These are phyloP conservation scores for Cyanistes caeruleus DNA, from an alignment of 2,113 vertebrate species.

Conservation along the genomic window DNA sequence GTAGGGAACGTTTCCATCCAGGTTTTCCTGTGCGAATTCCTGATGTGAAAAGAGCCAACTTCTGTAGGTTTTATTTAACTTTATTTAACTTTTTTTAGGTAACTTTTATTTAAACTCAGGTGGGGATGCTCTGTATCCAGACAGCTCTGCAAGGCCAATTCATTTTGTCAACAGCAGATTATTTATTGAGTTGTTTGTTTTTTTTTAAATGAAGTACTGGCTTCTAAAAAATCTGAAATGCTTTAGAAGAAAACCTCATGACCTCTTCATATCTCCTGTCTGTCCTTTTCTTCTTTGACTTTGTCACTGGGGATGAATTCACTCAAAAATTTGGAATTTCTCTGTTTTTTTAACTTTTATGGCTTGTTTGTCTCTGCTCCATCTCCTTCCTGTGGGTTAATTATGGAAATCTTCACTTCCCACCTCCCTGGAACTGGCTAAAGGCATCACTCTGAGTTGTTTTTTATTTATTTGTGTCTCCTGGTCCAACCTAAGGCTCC, in stretches of 20 bases:
- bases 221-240: neutral
- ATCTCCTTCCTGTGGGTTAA: neutral
- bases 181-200: neutral
- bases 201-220: neutral
- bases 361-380: neutral
- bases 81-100: too few species aligned
- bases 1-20: rapidly evolving
- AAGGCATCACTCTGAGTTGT: neutral
- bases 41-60: neutral
- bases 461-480: neutral
- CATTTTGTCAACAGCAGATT: neutral
- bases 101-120: neutral
- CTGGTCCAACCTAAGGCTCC: neutral
- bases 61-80: neutral
- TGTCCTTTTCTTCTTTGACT: neutral
- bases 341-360: neutral
- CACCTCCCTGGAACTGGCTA: neutral
- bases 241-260: neutral
- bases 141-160: neutral
- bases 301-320: neutral
- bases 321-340: neutral
- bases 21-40: neutral
- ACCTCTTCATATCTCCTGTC: neutral
- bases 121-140: neutral
- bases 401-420: neutral